Evolutionary conservation across 2,888 invertebrate species (phyloP).

Genomic region (Acronicta psi): DNA sequence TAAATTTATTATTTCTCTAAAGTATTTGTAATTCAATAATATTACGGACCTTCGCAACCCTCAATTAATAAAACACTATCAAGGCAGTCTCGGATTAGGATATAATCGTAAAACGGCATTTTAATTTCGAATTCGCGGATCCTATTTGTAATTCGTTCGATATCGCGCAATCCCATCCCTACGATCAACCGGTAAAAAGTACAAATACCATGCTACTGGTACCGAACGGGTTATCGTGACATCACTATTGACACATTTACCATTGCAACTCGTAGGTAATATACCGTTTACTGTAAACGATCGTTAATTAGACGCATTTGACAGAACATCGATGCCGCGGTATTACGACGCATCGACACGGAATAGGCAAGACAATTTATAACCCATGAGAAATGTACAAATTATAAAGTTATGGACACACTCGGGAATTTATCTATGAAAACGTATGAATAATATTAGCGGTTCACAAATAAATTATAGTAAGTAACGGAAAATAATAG

Average conservation of each 20-base stretch:
- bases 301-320: conserved; percentile 54
- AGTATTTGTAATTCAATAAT: background rate
- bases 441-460: conserved; percentile 27
- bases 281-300: conserved; percentile 56
- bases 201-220: conserved; percentile 47
- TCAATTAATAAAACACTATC: background rate
- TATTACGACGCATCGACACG: conserved; percentile 26
- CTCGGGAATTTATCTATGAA: conserved; percentile 44
- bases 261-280: conserved; percentile 37
- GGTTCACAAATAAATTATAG: conserved; percentile 12
- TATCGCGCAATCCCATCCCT: conserved; percentile 36
- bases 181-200: conserved; percentile 56
- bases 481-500: conserved; percentile 26
- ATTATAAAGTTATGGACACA: conserved; percentile 48
- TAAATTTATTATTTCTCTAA: too few species aligned
- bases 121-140: background rate
- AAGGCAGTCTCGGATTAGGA: background rate
- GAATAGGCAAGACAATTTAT: conserved; percentile 24
- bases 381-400: conserved; percentile 49
- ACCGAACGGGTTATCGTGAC: conserved; percentile 43
- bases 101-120: background rate
- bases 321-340: conserved; percentile 44
- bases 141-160: conserved; percentile 1
- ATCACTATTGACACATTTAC: conserved; percentile 53
- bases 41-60: background rate